Evolutionary conservation across 2,113 vertebrate genomes (phyloP).

Genomic region (Oryzias celebensis): DNA sequence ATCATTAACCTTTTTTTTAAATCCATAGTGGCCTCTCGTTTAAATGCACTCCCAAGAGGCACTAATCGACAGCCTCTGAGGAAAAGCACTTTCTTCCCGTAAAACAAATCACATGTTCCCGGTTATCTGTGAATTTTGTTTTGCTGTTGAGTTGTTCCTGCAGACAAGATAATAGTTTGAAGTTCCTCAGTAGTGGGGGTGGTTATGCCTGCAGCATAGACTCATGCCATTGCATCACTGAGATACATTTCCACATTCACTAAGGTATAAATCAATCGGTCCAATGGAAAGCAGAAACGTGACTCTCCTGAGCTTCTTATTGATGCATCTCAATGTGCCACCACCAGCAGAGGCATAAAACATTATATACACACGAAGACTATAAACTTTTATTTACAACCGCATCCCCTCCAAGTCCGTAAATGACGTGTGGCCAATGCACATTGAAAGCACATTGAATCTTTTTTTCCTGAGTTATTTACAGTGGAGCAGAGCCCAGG

Average conservation of each 20-base stretch:
- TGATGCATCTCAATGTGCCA: constrained; percentile 25
- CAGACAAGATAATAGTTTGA: constrained; percentile 18
- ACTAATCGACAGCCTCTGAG: constrained; percentile 10
- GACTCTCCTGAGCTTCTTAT: constrained; percentile 21
- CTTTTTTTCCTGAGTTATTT: constrained; percentile 10
- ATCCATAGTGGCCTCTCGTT: constrained; percentile 2
- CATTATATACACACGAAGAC: too few relatives aligned
- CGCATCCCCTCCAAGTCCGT: too few relatives aligned
- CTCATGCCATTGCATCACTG: constrained; percentile 25
- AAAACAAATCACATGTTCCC: constrained; percentile 24
- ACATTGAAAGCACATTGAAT: neutral
- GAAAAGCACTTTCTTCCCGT: constrained; percentile 9
- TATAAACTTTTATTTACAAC: too few relatives aligned
- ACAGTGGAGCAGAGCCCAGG: constrained; percentile 7
- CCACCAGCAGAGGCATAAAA: neutral
- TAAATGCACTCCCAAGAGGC: neutral
- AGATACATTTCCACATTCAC: neutral
- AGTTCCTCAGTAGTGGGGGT: constrained; percentile 1
- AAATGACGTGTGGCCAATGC: too few relatives aligned
- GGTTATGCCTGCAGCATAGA: neutral
- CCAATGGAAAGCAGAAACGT: neutral
- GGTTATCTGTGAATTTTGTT: neutral
- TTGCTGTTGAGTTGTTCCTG: neutral
- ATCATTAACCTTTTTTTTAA: constrained; percentile 8
- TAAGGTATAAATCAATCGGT: constrained; percentile 8